Evolutionary conservation across 2,888 invertebrate genomes (phyloP), one percentile per base, ranked within the genome.

Genomic region (Erebia aethiops): DNA sequence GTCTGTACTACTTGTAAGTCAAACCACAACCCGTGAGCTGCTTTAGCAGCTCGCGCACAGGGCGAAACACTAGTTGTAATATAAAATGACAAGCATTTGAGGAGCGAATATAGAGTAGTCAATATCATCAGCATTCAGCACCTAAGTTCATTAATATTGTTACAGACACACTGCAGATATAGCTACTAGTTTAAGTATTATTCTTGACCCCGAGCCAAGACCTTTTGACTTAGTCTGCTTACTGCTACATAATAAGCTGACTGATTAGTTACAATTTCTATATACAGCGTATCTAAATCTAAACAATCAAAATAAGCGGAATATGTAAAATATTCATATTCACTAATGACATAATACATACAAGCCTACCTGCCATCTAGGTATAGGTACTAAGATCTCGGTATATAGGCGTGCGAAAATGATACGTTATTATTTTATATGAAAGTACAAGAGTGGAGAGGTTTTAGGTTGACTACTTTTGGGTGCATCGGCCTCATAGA

Each of bases 401-500:
- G 35, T 35, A 35, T 26, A 26, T 3, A 63, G 18, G n/a, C 49
- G n/a, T 62, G 61, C 43, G 43, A n/a, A 61, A 43, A 18, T n/a
- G 51, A 43, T 18, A n/a, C 14, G 14, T 18, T 65, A n/a, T n/a
- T n/a, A n/a, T n/a, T n/a, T n/a, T n/a, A 54, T 65, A 18, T 14
- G 52, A 52, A 8, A 18, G 49, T 26, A 35, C 26, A 52, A 60
- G 18, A 64, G 35, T 64, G 26, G 35, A 52, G 52, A 18, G 46
- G 21, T 66, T 65, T 56, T 16, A 18, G 46, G 21, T 66, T 65
- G 43, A 66, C 57, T 16, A 46, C 46, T 58, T 58, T 58, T 26
- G 21, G 49, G 58, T 54, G 26, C 65, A 56, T 65, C 65, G 65
- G 49, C 74, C 78, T 78, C 74, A 71, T 66, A 69, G 68, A 71